Conservation (phyloP, 2,888 invertebrate genomes). For the Margaritifera margaritifera region DNA sequence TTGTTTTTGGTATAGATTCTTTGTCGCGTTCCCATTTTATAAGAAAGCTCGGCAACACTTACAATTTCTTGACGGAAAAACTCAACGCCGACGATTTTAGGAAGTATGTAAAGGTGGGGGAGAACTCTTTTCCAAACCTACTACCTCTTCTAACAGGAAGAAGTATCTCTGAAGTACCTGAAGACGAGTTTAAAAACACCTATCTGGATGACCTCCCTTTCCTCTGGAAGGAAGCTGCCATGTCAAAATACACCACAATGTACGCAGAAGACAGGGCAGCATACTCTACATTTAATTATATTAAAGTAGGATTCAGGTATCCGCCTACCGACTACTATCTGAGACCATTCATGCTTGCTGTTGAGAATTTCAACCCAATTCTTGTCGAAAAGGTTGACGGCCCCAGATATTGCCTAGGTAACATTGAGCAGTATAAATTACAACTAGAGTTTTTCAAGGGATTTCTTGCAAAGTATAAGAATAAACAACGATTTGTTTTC, state of each 20-base stretch:
- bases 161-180: conserved; percentile 6
- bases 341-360: conserved; percentile 81
- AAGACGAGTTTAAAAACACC: conserved; percentile 9
- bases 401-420: conserved; percentile 81
- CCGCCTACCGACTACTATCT: conserved; percentile 89
- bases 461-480: conserved; percentile 78
- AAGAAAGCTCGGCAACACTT: too few relatives aligned
- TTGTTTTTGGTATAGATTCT: conserved; percentile 29
- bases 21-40: conserved; percentile 25
- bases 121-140: conserved; percentile 40
- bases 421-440: conserved; percentile 81
- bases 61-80: conserved; percentile 29
- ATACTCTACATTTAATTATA: conserved; percentile 86
- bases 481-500: conserved; percentile 83
- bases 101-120: conserved; percentile 40
- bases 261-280: conserved; percentile 86
- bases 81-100: conserved; percentile 34
- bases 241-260: conserved; percentile 83
- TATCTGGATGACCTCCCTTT: conserved; percentile 77
- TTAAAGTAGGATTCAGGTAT: conserved; percentile 81
- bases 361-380: conserved; percentile 54
- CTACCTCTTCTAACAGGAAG: conserved; percentile 35
- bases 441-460: conserved; percentile 74
- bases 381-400: too few relatives aligned
- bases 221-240: conserved; percentile 86